Evolutionary conservation across 2,888 invertebrate genomes (phyloP).

Genomic region (Lydus trimaculatus): DNA sequence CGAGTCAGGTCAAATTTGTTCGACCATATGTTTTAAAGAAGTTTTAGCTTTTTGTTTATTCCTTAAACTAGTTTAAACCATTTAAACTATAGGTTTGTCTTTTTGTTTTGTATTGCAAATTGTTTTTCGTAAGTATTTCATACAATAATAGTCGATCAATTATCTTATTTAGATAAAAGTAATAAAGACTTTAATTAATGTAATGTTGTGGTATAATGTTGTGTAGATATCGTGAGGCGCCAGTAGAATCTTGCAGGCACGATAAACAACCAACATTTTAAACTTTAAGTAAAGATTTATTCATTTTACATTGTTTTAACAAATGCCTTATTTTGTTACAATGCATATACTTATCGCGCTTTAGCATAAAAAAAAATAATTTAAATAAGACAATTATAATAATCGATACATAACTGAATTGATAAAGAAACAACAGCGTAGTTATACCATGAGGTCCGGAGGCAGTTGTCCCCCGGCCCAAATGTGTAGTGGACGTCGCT

Average conservation of each 20-base stretch:
- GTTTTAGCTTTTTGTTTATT: too few species aligned
- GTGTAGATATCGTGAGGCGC: constrained; percentile 4
- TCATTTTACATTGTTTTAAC: not conserved
- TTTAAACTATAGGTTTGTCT: too few species aligned
- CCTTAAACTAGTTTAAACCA: too few species aligned
- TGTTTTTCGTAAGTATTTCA: not conserved
- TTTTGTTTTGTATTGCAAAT: not conserved
- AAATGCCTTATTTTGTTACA: not conserved
- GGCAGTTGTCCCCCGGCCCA: too few species aligned
- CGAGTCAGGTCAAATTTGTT: too few species aligned
- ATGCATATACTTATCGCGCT: not conserved
- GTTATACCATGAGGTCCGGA: too few species aligned
- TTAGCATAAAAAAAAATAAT: not conserved
- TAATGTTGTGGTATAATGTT: not conserved
- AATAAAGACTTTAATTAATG: not conserved
- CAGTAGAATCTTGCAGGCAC: not conserved
- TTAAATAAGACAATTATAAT: too few species aligned
- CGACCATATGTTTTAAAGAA: too few species aligned
- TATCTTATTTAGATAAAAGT: not conserved
- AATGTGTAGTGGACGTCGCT: too few species aligned
- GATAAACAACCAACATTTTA: not conserved
- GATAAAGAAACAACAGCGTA: too few species aligned
- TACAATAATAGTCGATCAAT: not conserved
- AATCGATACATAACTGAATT: too few species aligned
- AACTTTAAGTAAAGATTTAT: not conserved